Evolutionary conservation across 2,113 vertebrate genomes (phyloP).

Genomic region (Redunca redunca): DNA sequence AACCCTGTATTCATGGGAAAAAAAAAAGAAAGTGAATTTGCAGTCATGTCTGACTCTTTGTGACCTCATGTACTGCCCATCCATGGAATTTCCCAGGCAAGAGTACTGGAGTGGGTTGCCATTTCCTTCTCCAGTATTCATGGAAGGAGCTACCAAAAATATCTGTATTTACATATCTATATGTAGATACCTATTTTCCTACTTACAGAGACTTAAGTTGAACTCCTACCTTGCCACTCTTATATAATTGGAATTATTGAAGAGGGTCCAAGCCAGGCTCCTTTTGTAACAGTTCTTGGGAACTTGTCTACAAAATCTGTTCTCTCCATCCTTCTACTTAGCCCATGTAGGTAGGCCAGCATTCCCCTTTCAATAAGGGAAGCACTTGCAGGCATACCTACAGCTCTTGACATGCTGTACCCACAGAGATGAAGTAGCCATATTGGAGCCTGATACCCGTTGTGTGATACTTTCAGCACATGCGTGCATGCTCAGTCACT

Average conservation of each 20-base stretch:
- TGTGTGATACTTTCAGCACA: fast-evolving
- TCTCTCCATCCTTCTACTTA: neutral
- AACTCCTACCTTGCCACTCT: neutral
- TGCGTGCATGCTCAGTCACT: neutral
- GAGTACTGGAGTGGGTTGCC: neutral
- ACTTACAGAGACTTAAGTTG: neutral
- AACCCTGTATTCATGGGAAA: neutral
- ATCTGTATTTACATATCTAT: neutral
- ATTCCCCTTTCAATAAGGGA: neutral
- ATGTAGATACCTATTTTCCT: neutral
- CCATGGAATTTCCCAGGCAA: neutral
- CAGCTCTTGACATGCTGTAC: neutral
- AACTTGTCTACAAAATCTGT: neutral
- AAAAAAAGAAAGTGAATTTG: neutral
- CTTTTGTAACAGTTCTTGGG: neutral
- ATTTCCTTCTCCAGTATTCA: neutral
- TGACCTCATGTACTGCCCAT: neutral
- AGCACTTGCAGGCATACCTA: neutral
- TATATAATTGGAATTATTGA: neutral
- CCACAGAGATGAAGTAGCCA: neutral
- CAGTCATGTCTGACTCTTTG: neutral
- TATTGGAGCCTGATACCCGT: neutral
- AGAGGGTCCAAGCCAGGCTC: neutral
- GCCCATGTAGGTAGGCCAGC: neutral
- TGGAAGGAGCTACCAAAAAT: neutral